A percentile compares a stretch with the other conserved stretches of the same genome.
phyloP scores from a whole-genome alignment of 2,888 invertebrate genomes.

The Tiliacea citrago region DNA sequence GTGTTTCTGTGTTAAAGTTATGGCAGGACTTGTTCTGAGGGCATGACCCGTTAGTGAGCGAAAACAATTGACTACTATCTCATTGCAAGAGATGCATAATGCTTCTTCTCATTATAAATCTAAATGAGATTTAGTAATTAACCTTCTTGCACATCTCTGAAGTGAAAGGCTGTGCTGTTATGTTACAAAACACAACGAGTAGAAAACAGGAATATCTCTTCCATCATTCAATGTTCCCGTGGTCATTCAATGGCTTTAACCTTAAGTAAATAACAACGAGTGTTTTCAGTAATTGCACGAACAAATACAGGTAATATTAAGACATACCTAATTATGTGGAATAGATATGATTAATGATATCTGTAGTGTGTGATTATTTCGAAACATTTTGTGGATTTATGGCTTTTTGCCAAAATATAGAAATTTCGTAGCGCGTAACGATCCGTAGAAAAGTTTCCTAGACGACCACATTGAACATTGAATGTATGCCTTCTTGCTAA shows the following conservation, averaged over 20 bases:
- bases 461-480: too few species aligned
- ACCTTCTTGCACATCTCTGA: not conserved
- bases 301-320: not conserved
- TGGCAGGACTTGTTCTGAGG: too few species aligned
- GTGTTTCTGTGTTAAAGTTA: too few species aligned
- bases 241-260: not conserved
- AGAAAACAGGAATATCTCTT: conserved; percentile 2
- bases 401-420: not conserved
- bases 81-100: not conserved
- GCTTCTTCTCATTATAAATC: not conserved
- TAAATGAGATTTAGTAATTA: conserved; percentile 19
- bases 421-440: not conserved
- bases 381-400: not conserved
- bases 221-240: not conserved
- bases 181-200: not conserved
- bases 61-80: conserved; percentile 1
- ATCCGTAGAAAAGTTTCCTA: not conserved
- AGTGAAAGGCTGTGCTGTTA: conserved; percentile 19
- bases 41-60: not conserved
- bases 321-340: not conserved
- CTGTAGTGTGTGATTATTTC: not conserved
- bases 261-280: not conserved
- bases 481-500: not conserved
- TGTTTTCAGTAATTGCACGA: not conserved
- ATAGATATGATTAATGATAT: not conserved